Evolutionary conservation across 2,797 vertebrate genomes (phyloP), one percentile per base, ranked within the genome.

Genomic region (Sarcophilus harrisii): DNA sequence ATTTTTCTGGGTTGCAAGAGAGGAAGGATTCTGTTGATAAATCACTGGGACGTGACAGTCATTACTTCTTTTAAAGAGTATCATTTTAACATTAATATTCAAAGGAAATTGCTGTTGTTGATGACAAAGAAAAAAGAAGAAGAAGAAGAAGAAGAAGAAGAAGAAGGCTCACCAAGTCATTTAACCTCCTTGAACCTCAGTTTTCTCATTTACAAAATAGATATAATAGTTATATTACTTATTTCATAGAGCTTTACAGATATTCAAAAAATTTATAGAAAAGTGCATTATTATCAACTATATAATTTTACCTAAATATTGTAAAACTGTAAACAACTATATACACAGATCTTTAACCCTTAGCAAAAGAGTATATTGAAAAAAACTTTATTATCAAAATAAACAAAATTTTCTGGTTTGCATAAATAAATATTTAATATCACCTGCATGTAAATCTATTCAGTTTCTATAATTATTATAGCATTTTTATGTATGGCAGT

Each of bases 361-460:
- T 30, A 38, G 62, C 30, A 92, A 66, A 92, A 73, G 93, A 92
- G 45, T 54, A 5, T 66, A 1, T 12, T 89, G 58, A 91, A 14
- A 73, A 73, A 73, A 87, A 54, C 18, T 59, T 59, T 62, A 18
- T 91, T 96, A 66, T 29, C 10, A 32, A 92, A 90, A 60, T 93
- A 57, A 89, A 5, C 27, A 57, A 4, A 0, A 21, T 58, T 13
- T 11, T 62, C 0, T 32, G 16, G 38, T 58, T 21, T 52, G 18
- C 45, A 66, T 62, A 38, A 95, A 94, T 87, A 27, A 0, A 29
- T 27, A 52, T 1, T 21, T 90, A 3, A 3, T 28, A 45, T 49
- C 91, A 58, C 55, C 29, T 58, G 32, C 21, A 49, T 57, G 57
- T 58, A 81, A 59, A 5, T 1, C 13, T 66, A 10, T 66, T 93